Evolutionary conservation across 2,113 vertebrate species (phyloP).

Genomic region (Tachysurus vachellii): DNA sequence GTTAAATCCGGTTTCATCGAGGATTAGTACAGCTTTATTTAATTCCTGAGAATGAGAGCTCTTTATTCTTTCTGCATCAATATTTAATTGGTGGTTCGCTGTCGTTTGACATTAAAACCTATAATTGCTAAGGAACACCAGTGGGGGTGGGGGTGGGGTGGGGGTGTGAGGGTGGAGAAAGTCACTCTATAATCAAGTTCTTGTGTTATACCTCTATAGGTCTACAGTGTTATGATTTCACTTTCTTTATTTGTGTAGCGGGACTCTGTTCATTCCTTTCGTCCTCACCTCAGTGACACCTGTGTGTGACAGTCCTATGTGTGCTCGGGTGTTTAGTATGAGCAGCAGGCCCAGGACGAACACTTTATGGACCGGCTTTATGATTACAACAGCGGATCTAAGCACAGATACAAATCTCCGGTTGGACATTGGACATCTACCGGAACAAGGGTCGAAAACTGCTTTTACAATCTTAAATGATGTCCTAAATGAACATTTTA

Average conservation of each 20-base stretch:
- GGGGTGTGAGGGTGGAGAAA: too few relatives aligned
- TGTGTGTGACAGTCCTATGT: not conserved
- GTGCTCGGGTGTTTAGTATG: not conserved
- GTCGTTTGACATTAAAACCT: not conserved
- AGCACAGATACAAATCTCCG: not conserved
- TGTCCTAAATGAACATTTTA: not conserved
- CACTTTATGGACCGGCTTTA: not conserved
- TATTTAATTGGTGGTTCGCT: conserved; percentile 1
- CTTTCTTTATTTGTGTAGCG: too few relatives aligned
- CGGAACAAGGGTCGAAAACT: not conserved
- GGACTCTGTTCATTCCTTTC: too few relatives aligned
- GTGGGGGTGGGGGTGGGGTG: not conserved
- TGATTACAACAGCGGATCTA: not conserved
- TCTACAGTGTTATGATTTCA: too few relatives aligned
- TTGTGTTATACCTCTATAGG: not conserved
- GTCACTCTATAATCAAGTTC: not conserved
- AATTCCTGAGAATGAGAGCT: not conserved
- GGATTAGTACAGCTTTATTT: not conserved
- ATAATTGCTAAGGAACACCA: not conserved
- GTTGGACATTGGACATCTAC: not conserved
- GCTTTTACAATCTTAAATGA: not conserved
- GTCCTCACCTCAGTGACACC: too few relatives aligned
- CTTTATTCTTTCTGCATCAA: not conserved
- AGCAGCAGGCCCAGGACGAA: not conserved
- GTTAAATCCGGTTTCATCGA: not conserved